Base-by-base conservation (phyloP, 2,888 invertebrate species). In the Hoplodrina ambigua region DNA sequence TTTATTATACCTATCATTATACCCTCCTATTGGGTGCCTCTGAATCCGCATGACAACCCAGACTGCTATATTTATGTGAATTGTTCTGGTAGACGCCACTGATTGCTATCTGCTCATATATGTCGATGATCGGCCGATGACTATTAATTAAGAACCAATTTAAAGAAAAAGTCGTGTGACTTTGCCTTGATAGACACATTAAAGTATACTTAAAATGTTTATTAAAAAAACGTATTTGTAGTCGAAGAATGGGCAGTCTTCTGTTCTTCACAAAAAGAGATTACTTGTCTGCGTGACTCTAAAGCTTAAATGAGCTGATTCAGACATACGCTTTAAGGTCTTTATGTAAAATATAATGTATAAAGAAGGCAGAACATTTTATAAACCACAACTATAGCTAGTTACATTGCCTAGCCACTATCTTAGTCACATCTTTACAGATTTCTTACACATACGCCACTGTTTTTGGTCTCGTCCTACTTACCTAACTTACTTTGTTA, bases 101-200 rank as follows among this genome's bases (percentile, higher is more conserved):
- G 85, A 83, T 83, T 71, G 65, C 67, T 53, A 76, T 83, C 72
- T 57, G 71, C 15, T 65, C 70, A 66, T 76, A 83, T 79, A 82
- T 69, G 72, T 62, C 61, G 53, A 71, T 69, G 66, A 71, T 85
- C 67, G 55, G n/a, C 55, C 57, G 54, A 55, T 54, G 74, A 61
- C 61, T 75, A 58, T 63, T 68, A 83, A 82, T 75, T 72, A 75
- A 57, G 19, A 62, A 44, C 13, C 46, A 65, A 46, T 78, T 78
- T 56, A 71, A 41, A 53, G 41, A 64, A 57, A 19, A 37, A 44
- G 54, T 68, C 19, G 15, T 33, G 41, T 50, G 30, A 56, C 56
- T 50, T 55, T 67, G 46, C 17, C 54, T 46, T 50, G 50, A 52
- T 54, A 71, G 10, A 56, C 15, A 56, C 19, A n/a, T 54, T 56